phyloP scores from a whole-genome alignment of 1,140 invertebrate species.

The Globodera rostochiensis region DNA sequence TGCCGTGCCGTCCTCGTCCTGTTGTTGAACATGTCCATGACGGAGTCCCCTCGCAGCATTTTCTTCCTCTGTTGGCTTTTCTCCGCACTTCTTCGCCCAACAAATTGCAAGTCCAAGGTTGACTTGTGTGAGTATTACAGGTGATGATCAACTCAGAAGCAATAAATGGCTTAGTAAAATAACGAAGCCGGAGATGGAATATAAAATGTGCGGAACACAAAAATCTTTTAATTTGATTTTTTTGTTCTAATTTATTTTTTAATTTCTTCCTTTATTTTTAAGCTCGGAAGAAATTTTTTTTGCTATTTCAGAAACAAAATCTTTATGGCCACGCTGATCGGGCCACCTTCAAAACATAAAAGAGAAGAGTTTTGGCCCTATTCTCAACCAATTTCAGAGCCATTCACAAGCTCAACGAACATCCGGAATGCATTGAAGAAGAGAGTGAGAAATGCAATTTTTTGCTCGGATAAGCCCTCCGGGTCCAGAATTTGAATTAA shows the following conservation, averaged over 20 bases:
- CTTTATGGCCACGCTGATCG: too few relatives aligned
- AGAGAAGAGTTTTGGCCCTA: background rate
- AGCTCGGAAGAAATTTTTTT: too few relatives aligned
- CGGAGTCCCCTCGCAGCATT: too few relatives aligned
- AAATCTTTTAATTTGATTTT: too few relatives aligned
- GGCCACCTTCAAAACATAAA: too few relatives aligned
- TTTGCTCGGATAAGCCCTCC: background rate
- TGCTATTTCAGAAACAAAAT: too few relatives aligned
- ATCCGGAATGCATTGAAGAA: slow-evolving; percentile 34
- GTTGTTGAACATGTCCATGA: background rate
- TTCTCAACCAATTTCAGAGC: slow-evolving; percentile 19
- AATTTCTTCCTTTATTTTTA: too few relatives aligned
- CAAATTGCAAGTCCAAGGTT: slow-evolving; percentile 27
- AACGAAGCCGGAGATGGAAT: too few relatives aligned
- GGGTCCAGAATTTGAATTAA: too few relatives aligned
- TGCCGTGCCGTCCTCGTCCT: too few relatives aligned
- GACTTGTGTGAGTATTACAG: slow-evolving; percentile 37
- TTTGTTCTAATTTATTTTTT: too few relatives aligned
- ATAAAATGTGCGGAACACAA: too few relatives aligned
- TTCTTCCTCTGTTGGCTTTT: slow-evolving; percentile 7
- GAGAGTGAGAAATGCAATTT: slow-evolving; percentile 4
- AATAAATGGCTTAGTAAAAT: background rate
- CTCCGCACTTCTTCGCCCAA: background rate
- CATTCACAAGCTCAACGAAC: slow-evolving; percentile 39
- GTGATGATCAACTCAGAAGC: background rate